Conservation (phyloP, 2,797 vertebrate species). For the Falco rusticolus region DNA sequence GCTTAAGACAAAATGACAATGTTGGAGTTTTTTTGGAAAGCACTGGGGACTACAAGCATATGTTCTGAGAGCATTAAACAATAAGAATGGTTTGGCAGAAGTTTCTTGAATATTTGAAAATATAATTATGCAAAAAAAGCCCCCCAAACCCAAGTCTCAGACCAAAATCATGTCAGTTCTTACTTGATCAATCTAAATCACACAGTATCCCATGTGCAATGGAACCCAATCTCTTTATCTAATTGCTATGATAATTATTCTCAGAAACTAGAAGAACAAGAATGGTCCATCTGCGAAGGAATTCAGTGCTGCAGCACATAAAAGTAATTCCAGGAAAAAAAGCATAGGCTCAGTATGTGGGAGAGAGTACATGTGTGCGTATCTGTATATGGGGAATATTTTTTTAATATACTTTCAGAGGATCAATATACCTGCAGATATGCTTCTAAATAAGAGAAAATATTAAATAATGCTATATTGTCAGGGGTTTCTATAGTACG, state of each 20-base stretch:
- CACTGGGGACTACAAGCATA: neutral
- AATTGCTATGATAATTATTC: constrained; percentile 30
- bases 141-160: neutral
- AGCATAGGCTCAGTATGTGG: neutral
- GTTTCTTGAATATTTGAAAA: constrained; percentile 1
- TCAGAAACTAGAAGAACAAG: neutral
- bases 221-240: neutral
- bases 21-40: neutral
- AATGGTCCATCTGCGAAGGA: constrained; percentile 20
- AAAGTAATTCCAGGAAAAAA: neutral
- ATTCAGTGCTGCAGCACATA: neutral
- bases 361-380: neutral
- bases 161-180: neutral
- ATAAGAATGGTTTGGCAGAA: neutral
- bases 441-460: neutral
- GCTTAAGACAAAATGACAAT: neutral
- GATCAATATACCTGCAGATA: neutral
- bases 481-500: neutral
- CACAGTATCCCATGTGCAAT: neutral
- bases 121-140: neutral
- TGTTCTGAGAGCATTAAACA: neutral
- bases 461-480: neutral
- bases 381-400: neutral
- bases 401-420: neutral
- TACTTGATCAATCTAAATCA: neutral